Evolutionary conservation across 1,140 invertebrate species (phyloP).

Genomic region (Bombyx mori): DNA sequence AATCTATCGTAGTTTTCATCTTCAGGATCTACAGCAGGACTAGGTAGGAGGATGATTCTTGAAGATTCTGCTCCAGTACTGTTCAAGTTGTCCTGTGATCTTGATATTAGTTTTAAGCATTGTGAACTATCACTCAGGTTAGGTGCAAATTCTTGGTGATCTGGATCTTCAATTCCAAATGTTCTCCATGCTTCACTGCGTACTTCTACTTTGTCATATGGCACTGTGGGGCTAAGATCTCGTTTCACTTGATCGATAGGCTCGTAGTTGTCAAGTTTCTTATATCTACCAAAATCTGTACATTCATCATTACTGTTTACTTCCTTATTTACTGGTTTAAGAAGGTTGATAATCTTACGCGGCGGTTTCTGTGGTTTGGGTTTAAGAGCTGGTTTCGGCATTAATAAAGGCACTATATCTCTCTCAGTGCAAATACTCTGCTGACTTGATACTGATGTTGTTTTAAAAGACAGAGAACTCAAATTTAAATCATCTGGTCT

Average conservation of each 20-base stretch:
- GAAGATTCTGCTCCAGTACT: conserved; percentile 57
- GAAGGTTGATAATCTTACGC: conserved; percentile 72
- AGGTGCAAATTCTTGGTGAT: conserved; percentile 73
- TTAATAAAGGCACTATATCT: conserved; percentile 55
- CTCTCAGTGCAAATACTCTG: conserved; percentile 51
- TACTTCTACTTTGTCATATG: conserved; percentile 80
- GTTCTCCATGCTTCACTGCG: conserved; percentile 84
- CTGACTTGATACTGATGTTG: conserved; percentile 53
- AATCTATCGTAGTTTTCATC: conserved; percentile 81
- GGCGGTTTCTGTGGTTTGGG: conserved; percentile 78
- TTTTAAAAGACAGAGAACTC: conserved; percentile 64
- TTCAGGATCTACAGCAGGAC: conserved; percentile 54
- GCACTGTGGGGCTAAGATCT: conserved; percentile 50
- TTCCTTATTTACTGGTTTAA: conserved; percentile 60
- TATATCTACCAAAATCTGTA: conserved; percentile 59
- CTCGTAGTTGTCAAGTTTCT: conserved; percentile 68
- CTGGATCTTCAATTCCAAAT: conserved; percentile 79
- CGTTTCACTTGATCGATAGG: conserved; percentile 52
- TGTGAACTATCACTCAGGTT: conserved; percentile 55
- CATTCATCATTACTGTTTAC: conserved; percentile 52
- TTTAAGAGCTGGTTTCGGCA: conserved; percentile 69
- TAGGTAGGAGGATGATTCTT: conserved; percentile 63
- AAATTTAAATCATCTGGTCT: conserved; percentile 64
- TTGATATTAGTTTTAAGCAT: conserved; percentile 62
- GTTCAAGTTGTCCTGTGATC: conserved; percentile 67